Evolutionary conservation across 2,888 invertebrate species (phyloP).

Genomic region (Hermaeophaga mercurialis): DNA sequence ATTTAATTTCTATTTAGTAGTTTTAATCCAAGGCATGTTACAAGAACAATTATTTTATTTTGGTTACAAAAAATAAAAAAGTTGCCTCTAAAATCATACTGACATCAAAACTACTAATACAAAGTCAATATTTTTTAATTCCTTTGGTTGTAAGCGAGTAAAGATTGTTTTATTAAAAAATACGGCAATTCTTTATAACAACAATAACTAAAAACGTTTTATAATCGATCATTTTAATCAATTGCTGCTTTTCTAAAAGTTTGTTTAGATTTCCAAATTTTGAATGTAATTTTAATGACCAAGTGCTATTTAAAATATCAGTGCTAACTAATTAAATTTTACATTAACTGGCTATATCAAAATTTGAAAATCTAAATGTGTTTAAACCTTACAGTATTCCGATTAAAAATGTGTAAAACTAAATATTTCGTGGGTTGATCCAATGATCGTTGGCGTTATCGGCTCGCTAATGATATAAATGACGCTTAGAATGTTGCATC

Average conservation of each 20-base stretch:
- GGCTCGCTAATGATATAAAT: too few species aligned
- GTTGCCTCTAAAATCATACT: not conserved
- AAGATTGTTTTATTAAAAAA: too few species aligned
- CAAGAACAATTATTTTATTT: conserved; percentile 6
- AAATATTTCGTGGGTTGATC: too few species aligned
- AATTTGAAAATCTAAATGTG: not conserved
- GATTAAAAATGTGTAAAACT: too few species aligned
- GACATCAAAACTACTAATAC: not conserved
- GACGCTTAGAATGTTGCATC: too few species aligned
- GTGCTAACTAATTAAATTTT: conserved; percentile 5
- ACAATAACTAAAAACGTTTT: too few species aligned
- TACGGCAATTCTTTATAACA: too few species aligned
- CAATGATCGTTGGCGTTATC: too few species aligned
- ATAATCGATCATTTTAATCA: too few species aligned
- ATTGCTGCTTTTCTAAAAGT: not conserved
- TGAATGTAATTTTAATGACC: conserved; percentile 2
- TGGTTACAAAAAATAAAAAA: not conserved
- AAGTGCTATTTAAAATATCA: conserved; percentile 16
- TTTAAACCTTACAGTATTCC: not conserved
- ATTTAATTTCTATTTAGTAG: conserved; percentile 5
- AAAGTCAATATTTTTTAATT: not conserved
- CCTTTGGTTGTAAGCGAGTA: not conserved
- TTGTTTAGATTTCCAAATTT: not conserved
- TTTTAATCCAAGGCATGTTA: not conserved
- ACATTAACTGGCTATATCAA: not conserved